Percentiles rank a stretch among this genome's conserved stretches.
Conservation (phyloP, 2,888 invertebrate genomes). For the Trissolcus japonicus region DNA sequence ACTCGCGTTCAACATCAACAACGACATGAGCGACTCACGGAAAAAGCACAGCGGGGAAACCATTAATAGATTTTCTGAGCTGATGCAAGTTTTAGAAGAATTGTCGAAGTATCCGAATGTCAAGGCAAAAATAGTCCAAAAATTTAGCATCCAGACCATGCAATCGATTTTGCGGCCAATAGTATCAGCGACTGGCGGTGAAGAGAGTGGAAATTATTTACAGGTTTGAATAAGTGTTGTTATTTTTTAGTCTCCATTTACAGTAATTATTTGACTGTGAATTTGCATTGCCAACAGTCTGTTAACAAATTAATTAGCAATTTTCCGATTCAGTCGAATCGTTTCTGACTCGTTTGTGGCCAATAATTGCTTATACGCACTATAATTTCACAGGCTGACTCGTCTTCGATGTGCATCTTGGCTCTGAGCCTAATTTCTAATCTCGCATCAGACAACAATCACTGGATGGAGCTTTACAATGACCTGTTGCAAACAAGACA, state of each 20-base stretch:
- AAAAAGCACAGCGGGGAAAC: slow-evolving; percentile 67
- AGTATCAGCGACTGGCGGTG: slow-evolving; percentile 64
- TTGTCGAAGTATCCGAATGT: slow-evolving; percentile 72
- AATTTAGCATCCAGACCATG: slow-evolving; percentile 74
- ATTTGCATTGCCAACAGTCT: no score
- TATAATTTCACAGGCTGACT: slow-evolving; percentile 64
- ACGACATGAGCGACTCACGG: slow-evolving; percentile 63
- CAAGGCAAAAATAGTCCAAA: slow-evolving; percentile 72
- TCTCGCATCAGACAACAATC: slow-evolving; percentile 75
- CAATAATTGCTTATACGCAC: no score
- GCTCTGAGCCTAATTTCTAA: slow-evolving; percentile 77
- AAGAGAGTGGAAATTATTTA: slow-evolving; percentile 67
- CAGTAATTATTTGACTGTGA: no score
- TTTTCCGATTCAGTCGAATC: no score
- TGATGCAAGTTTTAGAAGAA: slow-evolving; percentile 77
- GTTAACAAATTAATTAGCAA: neutral
- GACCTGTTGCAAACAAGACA: slow-evolving; percentile 75
- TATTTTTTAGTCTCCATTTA: neutral
- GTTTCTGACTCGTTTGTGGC: no score
- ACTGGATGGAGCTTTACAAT: slow-evolving; percentile 76
- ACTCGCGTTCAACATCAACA: slow-evolving; percentile 72
- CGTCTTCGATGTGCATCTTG: slow-evolving; percentile 77
- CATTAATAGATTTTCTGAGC: slow-evolving; percentile 74
- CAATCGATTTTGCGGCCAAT: slow-evolving; percentile 75
- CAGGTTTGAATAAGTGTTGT: slow-evolving; percentile 50